Evolutionary conservation across 1,140 invertebrate species (phyloP).

Genomic region (Bombus impatiens): DNA sequence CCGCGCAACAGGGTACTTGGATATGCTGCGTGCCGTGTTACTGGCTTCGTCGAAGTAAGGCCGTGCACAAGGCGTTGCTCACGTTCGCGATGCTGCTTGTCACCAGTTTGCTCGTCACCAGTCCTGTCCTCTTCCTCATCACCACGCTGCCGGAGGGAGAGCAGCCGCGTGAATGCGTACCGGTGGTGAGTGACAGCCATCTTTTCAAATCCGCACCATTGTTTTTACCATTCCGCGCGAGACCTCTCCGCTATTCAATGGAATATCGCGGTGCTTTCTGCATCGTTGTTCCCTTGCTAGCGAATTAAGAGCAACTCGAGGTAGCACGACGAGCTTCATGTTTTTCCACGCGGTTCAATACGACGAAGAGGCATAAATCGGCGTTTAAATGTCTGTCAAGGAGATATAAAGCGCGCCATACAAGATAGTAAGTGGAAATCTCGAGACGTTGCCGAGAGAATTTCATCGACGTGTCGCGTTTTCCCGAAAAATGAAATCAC

Average conservation of each 20-base stretch:
- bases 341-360: neutral
- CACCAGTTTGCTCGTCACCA: conserved; percentile 84
- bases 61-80: conserved; percentile 85
- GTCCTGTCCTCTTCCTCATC: conserved; percentile 85
- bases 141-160: conserved; percentile 83
- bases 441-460: neutral
- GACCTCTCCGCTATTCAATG: neutral
- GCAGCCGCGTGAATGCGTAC: conserved; percentile 82
- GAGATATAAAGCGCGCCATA: neutral
- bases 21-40: conserved; percentile 85
- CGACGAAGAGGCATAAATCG: neutral
- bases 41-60: conserved; percentile 83
- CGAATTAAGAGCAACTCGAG: neutral
- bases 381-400: neutral
- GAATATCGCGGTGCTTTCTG: too few species aligned
- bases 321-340: neutral
- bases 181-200: conserved; percentile 73
- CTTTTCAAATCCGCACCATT: neutral
- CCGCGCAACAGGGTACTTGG: conserved; percentile 81
- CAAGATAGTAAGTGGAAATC: neutral
- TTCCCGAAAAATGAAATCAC: neutral
- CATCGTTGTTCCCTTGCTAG: neutral
- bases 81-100: conserved; percentile 84
- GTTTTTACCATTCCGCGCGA: too few species aligned
- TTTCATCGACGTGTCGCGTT: too few species aligned